phyloP scores from a whole-genome alignment of 2,888 invertebrate genomes.

The Panorpa germanica region DNA sequence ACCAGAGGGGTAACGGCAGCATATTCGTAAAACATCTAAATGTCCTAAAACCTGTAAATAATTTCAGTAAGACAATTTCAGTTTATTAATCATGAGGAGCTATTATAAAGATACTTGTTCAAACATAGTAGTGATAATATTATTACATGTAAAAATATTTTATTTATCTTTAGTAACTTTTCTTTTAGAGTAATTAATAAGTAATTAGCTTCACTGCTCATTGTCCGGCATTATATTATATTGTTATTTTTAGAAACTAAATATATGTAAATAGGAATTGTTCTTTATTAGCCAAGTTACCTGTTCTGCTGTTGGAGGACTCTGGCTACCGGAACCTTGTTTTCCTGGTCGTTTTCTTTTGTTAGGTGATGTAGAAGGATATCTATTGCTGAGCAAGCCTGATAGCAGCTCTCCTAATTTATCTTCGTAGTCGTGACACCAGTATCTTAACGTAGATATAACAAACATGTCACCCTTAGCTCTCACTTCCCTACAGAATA shows the following conservation, averaged over 20 bases:
- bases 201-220: too few species aligned
- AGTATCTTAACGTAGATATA: conserved; percentile 73
- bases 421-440: conserved; percentile 86
- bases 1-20: conserved; percentile 34
- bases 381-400: conserved; percentile 58
- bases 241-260: conserved; percentile 1
- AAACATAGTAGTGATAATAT: too few species aligned
- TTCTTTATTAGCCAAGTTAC: conserved; percentile 19
- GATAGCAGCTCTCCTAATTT: conserved; percentile 68
- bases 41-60: conserved; percentile 60
- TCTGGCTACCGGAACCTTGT: conserved; percentile 46
- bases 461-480: conserved; percentile 68
- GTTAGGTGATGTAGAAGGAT: conserved; percentile 75
- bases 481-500: conserved; percentile 58
- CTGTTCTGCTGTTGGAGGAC: conserved; percentile 63
- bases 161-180: neutral
- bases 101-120: too few species aligned
- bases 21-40: conserved; percentile 72
- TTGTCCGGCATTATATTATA: too few species aligned
- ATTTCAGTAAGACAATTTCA: conserved; percentile 11
- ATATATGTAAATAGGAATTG: conserved; percentile 1
- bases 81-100: too few species aligned
- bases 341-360: conserved; percentile 73
- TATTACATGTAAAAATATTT: too few species aligned
- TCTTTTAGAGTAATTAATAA: neutral